A percentile compares a stretch with the other conserved stretches of the same genome.
phyloP scores from a whole-genome alignment of 1,140 invertebrate species.

The Pseudomyrmex flavicornis region DNA sequence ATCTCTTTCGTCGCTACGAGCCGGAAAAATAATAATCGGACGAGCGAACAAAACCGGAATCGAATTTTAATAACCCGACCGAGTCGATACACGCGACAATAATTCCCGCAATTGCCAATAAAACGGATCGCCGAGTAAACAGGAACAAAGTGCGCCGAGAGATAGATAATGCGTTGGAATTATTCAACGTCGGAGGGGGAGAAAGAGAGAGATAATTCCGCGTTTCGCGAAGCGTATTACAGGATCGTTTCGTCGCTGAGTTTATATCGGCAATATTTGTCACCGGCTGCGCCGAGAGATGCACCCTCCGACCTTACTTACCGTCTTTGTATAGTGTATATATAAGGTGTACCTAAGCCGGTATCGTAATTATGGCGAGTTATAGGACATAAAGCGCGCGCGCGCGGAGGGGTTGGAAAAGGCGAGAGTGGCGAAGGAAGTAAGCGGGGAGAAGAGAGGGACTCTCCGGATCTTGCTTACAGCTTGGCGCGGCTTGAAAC shows the following conservation, averaged over 20 bases:
- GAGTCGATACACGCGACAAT: slow-evolving; percentile 43
- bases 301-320: slow-evolving; percentile 61
- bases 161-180: slow-evolving; percentile 43
- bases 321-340: slow-evolving; percentile 47
- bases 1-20: neutral
- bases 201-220: slow-evolving; percentile 44
- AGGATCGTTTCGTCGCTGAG: slow-evolving; percentile 38
- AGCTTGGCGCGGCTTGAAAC: slow-evolving; percentile 52
- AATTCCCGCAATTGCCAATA: slow-evolving; percentile 46
- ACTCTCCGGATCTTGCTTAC: slow-evolving; percentile 58
- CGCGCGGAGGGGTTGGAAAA: neutral
- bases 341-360: slow-evolving; percentile 39
- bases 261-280: slow-evolving; percentile 71
- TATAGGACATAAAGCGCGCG: slow-evolving; percentile 70
- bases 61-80: slow-evolving; percentile 47
- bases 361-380: slow-evolving; percentile 74
- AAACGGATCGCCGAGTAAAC: slow-evolving; percentile 30
- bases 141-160: slow-evolving; percentile 5
- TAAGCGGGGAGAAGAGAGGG: slow-evolving; percentile 10
- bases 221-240: slow-evolving; percentile 59
- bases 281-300: slow-evolving; percentile 38
- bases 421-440: neutral
- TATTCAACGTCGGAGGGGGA: slow-evolving; percentile 24
- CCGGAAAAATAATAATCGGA: neutral
- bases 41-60: slow-evolving; percentile 31